phyloP scores from a whole-genome alignment of 2,797 vertebrate species.

The Ptychadena robeensis region DNA sequence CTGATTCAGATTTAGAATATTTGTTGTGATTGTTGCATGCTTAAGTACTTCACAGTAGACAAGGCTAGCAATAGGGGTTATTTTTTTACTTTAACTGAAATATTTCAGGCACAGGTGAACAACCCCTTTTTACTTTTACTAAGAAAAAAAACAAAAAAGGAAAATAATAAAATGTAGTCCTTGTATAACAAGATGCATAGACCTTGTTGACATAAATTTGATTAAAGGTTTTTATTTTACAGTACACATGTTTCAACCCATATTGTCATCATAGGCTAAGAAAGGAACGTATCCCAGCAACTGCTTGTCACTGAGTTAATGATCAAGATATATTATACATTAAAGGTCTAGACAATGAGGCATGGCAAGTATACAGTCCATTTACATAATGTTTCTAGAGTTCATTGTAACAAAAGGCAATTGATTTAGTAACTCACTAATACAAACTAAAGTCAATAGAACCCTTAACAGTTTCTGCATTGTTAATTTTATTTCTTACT shows the following conservation, averaged over 20 bases:
- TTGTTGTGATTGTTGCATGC: too few relatives aligned
- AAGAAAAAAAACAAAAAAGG: too few relatives aligned
- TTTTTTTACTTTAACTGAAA: too few relatives aligned
- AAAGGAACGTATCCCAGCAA: conserved; percentile 4
- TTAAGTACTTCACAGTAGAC: too few relatives aligned
- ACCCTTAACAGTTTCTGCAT: conserved; percentile 54
- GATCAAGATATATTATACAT: conserved; percentile 53
- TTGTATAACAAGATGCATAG: too few relatives aligned
- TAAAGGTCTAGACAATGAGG: conserved; percentile 54
- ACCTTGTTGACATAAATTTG: too few relatives aligned
- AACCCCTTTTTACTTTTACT: too few relatives aligned
- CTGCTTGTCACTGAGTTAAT: conserved; percentile 51
- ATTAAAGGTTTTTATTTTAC: too few relatives aligned
- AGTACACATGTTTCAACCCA: background rate
- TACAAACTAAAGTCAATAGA: conserved; percentile 53
- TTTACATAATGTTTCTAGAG: conserved; percentile 52
- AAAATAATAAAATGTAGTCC: too few relatives aligned
- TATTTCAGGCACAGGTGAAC: too few relatives aligned
- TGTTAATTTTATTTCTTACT: conserved; percentile 58
- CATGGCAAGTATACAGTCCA: conserved; percentile 47
- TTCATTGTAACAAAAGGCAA: conserved; percentile 46
- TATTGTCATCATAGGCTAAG: background rate
- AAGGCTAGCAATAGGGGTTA: too few relatives aligned
- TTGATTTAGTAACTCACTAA: conserved; percentile 53
- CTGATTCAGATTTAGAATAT: too few relatives aligned